phyloP scores from a whole-genome alignment of 2,888 invertebrate species.

The Calliopum simillimum region DNA sequence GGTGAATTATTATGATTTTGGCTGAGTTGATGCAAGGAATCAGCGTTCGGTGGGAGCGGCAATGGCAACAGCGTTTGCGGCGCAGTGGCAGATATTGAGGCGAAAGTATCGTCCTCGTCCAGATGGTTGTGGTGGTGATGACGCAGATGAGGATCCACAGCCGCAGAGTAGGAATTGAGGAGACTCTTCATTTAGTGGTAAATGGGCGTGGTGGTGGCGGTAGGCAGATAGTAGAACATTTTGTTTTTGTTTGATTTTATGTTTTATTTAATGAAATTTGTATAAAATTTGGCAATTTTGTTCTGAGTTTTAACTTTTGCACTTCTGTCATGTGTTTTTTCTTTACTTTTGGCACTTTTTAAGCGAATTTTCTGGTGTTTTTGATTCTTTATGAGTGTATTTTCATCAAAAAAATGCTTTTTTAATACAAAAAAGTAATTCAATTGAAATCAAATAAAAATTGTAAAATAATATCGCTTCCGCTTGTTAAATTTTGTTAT shows the following conservation, averaged over 20 bases:
- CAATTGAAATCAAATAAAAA: conserved; percentile 24
- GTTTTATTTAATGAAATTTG: conserved; percentile 4
- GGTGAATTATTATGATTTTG: conserved; percentile 24
- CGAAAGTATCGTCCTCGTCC: conserved; percentile 31
- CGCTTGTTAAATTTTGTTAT: conserved; percentile 33
- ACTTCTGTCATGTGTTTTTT: conserved; percentile 34
- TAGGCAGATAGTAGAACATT: conserved; percentile 23
- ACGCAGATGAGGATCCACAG: conserved; percentile 46
- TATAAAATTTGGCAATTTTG: conserved; percentile 29
- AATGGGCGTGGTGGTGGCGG: conserved; percentile 10
- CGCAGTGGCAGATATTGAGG: conserved; percentile 28
- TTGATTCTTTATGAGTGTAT: neutral
- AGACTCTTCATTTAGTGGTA: conserved; percentile 46
- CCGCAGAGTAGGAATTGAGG: conserved; percentile 49
- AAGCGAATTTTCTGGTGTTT: neutral
- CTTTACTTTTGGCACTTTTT: conserved; percentile 39
- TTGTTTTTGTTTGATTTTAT: conserved; percentile 20
- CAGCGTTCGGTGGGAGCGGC: conserved; percentile 18
- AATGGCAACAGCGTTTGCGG: conserved; percentile 18
- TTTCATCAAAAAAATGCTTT: conserved; percentile 7
- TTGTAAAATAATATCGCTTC: conserved; percentile 23
- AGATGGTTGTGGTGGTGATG: conserved; percentile 15
- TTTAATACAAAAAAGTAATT: conserved; percentile 10
- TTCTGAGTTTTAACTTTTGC: conserved; percentile 35
- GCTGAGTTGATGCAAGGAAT: conserved; percentile 45